These are phyloP conservation scores for Aurelia sp. DNA, from an alignment of 30 jellyfish, hydroid and myxozoan genomes.

Conservation along the genomic window DNA sequence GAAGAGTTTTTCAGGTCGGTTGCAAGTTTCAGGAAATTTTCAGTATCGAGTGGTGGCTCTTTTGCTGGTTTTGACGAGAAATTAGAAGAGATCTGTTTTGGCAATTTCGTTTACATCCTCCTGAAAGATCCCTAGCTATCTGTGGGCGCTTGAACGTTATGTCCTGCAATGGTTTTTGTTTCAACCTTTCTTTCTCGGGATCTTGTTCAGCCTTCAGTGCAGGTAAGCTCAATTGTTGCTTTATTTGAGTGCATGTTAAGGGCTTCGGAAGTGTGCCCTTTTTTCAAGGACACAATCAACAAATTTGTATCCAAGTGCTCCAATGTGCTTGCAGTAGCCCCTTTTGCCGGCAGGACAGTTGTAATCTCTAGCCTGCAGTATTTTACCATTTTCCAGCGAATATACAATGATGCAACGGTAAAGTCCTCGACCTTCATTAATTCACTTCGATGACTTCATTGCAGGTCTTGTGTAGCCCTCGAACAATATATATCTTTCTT, in stretches of 20 bases:
- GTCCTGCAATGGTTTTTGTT: slow-evolving; percentile 22
- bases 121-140: not conserved
- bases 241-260: not conserved
- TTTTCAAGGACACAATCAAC: not conserved
- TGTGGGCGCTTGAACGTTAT: not conserved
- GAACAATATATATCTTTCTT: not conserved
- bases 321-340: slow-evolving; percentile 8
- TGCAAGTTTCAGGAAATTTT: too few relatives aligned
- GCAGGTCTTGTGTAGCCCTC: slow-evolving; percentile 33
- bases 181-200: slow-evolving; percentile 6
- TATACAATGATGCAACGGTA: slow-evolving; percentile 16
- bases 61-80: not conserved
- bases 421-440: not conserved
- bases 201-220: slow-evolving; percentile 22
- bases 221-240: slow-evolving; percentile 29
- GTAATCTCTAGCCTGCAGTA: slow-evolving; percentile 12
- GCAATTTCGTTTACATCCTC: not conserved
- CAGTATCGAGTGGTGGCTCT: not conserved
- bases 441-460: slow-evolving; percentile 13
- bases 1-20: too few relatives aligned
- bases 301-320: slow-evolving; percentile 13
- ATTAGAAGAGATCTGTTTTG: not conserved
- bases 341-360: slow-evolving; percentile 13
- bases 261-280: not conserved
- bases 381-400: not conserved